Evolutionary conservation across 1,140 invertebrate genomes (phyloP).

Genomic region (Proctacanthus coquilletti): DNA sequence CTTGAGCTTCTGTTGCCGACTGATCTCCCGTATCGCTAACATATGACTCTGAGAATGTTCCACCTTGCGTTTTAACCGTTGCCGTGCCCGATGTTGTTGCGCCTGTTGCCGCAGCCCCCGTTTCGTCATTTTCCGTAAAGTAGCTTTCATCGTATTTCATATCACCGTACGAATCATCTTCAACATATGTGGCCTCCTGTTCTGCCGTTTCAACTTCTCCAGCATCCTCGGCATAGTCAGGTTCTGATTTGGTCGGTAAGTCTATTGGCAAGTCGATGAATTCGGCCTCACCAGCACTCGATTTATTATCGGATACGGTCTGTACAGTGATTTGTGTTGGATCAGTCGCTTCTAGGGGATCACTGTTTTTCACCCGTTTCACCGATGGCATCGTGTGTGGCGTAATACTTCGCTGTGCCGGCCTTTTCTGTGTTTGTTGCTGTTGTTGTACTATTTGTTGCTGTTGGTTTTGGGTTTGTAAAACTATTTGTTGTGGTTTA

Average conservation of each 20-base stretch:
- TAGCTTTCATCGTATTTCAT: conserved; percentile 30
- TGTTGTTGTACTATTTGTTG: neutral
- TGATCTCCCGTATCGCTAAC: conserved; percentile 16
- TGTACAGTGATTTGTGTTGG: conserved; percentile 26
- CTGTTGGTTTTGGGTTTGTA: conserved; percentile 15
- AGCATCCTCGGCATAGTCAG: conserved; percentile 26
- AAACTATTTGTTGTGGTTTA: conserved; percentile 25
- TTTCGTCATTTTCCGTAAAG: conserved; percentile 29
- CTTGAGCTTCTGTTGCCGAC: conserved; percentile 29
- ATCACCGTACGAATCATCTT: conserved; percentile 29
- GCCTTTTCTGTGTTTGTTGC: conserved; percentile 3
- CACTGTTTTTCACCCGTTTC: conserved; percentile 12
- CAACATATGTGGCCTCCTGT: conserved; percentile 27
- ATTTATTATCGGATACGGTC: conserved; percentile 16
- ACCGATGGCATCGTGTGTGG: conserved; percentile 10
- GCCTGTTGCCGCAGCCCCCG: conserved; percentile 8
- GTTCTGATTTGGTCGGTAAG: conserved; percentile 29
- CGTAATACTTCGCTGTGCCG: neutral
- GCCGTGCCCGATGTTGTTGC: conserved; percentile 27
- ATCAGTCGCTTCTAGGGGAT: conserved; percentile 11
- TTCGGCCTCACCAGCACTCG: conserved; percentile 14
- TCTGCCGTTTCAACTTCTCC: conserved; percentile 20
- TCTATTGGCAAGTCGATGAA: conserved; percentile 29
- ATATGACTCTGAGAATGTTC: conserved; percentile 10
- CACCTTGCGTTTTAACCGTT: conserved; percentile 13